Base-by-base conservation (phyloP, 2,113 vertebrate species). In the Chaenogobius annularis region DNA sequence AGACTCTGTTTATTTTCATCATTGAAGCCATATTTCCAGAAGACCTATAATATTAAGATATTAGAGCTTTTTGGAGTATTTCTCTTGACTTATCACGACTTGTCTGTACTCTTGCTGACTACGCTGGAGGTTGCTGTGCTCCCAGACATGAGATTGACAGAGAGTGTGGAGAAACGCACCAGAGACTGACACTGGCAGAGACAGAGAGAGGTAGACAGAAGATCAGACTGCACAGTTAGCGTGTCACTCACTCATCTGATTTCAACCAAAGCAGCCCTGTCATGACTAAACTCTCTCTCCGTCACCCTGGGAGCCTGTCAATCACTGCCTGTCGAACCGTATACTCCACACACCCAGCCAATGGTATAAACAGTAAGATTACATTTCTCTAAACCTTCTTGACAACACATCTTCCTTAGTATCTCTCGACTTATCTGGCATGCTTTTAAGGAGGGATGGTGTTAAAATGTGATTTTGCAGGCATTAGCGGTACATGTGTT, bases 401-500 rank as follows among this genome's bases (percentile, higher is more conserved):
- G 66, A 88, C 83, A 84, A 84, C 87, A 86, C 82, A 78, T 85
- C 83, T 66, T 71, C 85, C 67, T 77, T 59, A 80, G 82, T 75
- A 83, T 84, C 87, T 84, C 82, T 85, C 91, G 79, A 86, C 85
- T 91, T 70, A 75, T 86, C 83, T 85, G 83, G 79, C 63, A 70
- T 74, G 90, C 92, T 86, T 93, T 93, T 91, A 90, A 89, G 86
- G 80, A 73, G 73, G 65, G 79, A 78, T 87, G 81, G 84, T 83
- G 83, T 50, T 91, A 90, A 91, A 94, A 94, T 93, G 91, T 87
- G 85, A 93, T 93, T 94, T 10, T 88, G 61, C 75, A 78, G 82
- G 83, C 93, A 92, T 93, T 91, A 94, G 87, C 76, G 66, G 70
- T 83, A 87, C 81, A 85, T 84, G 81, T 89, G 83, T 87, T 82